phyloP scores from a whole-genome alignment of 2,888 invertebrate genomes.

The Lydus trimaculatus region DNA sequence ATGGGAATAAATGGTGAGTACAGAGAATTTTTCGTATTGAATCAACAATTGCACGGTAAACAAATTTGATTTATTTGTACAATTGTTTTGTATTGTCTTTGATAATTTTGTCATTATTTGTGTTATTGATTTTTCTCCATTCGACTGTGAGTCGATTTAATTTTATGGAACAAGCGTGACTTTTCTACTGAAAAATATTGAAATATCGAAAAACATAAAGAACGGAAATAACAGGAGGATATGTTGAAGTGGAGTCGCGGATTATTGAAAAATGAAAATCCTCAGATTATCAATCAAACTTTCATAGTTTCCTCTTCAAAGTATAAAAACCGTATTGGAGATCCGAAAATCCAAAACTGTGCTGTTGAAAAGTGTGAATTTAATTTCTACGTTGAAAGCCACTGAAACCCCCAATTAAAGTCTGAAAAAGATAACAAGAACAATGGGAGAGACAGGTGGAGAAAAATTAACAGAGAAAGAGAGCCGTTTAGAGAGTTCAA shows the following conservation, averaged over 20 bases:
- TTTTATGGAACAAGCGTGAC: neutral
- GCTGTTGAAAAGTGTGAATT: too few relatives aligned
- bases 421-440: too few relatives aligned
- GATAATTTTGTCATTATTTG: neutral
- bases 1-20: neutral
- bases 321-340: too few relatives aligned
- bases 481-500: too few relatives aligned
- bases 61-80: neutral
- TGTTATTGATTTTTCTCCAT: neutral
- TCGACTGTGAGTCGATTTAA: neutral
- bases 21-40: neutral
- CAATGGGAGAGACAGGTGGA: too few relatives aligned
- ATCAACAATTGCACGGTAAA: neutral
- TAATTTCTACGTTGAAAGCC: too few relatives aligned
- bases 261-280: neutral
- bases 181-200: neutral
- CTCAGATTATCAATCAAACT: neutral
- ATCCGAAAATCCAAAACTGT: too few relatives aligned
- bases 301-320: neutral
- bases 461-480: too few relatives aligned
- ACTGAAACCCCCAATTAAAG: too few relatives aligned
- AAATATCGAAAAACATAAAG: neutral
- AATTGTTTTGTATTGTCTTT: neutral
- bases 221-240: neutral
- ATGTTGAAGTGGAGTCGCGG: neutral